phyloP scores from a whole-genome alignment of 2,888 invertebrate species.

The Archips crataeganus region DNA sequence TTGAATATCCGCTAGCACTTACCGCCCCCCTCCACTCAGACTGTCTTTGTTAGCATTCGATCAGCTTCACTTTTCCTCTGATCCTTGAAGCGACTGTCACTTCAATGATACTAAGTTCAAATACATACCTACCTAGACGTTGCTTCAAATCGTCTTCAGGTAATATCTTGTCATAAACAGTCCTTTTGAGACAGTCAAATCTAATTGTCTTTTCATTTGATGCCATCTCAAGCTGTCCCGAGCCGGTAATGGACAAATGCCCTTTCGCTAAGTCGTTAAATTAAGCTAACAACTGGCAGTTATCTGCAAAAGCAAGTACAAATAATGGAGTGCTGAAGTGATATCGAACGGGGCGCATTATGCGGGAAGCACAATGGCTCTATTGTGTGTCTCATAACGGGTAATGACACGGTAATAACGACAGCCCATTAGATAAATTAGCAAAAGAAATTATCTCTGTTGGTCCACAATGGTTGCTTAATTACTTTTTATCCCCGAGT shows the following conservation, averaged over 20 bases:
- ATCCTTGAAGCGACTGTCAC: conserved; percentile 16
- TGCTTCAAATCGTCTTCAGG: conserved; percentile 18
- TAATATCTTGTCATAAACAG: conserved; percentile 33
- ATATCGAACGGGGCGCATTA: conserved; percentile 45
- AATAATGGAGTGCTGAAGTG: conserved; percentile 37
- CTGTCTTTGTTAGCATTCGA: conserved; percentile 29
- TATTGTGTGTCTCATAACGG: conserved; percentile 39
- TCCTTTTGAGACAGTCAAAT: conserved; percentile 25
- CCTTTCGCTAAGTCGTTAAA: conserved; percentile 18
- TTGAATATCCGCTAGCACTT: conserved; percentile 11
- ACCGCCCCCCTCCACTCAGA: background rate
- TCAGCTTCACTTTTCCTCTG: conserved; percentile 14
- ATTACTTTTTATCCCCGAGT: conserved; percentile 33
- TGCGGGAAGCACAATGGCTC: conserved; percentile 46
- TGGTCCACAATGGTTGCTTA: conserved; percentile 26
- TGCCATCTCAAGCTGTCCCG: conserved; percentile 22
- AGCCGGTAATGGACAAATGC: conserved; percentile 12
- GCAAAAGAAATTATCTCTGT: conserved; percentile 41
- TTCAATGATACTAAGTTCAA: conserved; percentile 29
- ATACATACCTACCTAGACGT: conserved; percentile 1
- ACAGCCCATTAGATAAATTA: conserved; percentile 39
- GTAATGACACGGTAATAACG: conserved; percentile 41
- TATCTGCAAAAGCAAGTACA: conserved; percentile 30
- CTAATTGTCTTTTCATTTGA: conserved; percentile 31
- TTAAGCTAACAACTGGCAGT: conserved; percentile 23